Evolutionary conservation across 2,888 invertebrate genomes (phyloP).

Genomic region (Nomada lathburiana): DNA sequence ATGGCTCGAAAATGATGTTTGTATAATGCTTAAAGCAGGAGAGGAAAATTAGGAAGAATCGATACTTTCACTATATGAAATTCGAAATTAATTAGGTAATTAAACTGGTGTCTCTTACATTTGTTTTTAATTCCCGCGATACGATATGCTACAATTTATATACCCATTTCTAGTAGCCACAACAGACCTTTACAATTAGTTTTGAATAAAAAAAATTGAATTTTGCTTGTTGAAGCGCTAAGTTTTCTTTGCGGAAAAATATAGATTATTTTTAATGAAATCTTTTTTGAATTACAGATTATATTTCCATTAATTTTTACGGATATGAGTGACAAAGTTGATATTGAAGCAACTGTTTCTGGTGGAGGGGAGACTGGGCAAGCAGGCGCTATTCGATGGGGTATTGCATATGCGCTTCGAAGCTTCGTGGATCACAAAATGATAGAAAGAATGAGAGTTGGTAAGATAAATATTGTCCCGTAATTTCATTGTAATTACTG

Average conservation of each 20-base stretch:
- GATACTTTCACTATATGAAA: slow-evolving; percentile 32
- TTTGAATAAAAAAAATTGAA: slow-evolving; percentile 6
- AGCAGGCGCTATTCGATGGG: slow-evolving; percentile 95
- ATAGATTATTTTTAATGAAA: slow-evolving; percentile 3
- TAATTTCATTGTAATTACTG: background rate
- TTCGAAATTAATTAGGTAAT: slow-evolving; percentile 38
- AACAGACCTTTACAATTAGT: background rate
- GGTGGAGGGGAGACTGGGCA: slow-evolving; percentile 92
- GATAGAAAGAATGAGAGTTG: slow-evolving; percentile 94
- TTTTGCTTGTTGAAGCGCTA: background rate
- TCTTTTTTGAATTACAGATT: slow-evolving; percentile 85
- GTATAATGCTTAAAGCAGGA: slow-evolving; percentile 2
- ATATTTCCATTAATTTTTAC: slow-evolving; percentile 94
- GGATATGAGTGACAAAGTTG: slow-evolving; percentile 91
- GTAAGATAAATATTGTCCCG: slow-evolving; percentile 83
- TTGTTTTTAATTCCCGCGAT: background rate
- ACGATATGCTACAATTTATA: background rate
- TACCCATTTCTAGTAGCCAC: background rate
- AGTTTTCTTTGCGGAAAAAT: background rate
- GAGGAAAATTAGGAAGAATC: slow-evolving; percentile 24
- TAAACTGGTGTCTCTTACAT: slow-evolving; percentile 1
- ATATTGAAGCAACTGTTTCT: slow-evolving; percentile 91
- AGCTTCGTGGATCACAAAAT: slow-evolving; percentile 92
- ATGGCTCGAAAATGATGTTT: background rate
- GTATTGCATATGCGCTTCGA: slow-evolving; percentile 92